Evolutionary conservation across 2,797 vertebrate species (phyloP).

Genomic region (Tenualosa ilisha): DNA sequence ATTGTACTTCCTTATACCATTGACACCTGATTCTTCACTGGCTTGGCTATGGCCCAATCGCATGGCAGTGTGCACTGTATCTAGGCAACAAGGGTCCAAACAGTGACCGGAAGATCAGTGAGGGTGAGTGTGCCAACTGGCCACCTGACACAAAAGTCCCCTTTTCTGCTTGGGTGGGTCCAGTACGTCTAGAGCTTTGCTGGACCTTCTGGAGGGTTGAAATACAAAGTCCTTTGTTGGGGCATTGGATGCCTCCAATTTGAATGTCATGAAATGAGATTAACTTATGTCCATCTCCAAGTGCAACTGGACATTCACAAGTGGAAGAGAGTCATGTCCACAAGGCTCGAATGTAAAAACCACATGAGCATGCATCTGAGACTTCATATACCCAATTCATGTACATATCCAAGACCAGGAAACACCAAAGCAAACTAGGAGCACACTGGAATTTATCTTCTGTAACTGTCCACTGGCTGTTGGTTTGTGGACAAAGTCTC

Average conservation of each 20-base stretch:
- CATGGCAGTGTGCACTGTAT: constrained; percentile 93
- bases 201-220: not conserved
- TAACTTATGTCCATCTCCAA: constrained; percentile 8
- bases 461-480: not conserved
- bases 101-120: constrained; percentile 79
- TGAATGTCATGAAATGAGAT: not conserved
- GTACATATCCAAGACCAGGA: not conserved
- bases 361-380: not conserved
- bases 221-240: not conserved
- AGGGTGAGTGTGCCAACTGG: constrained; percentile 74
- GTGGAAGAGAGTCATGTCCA: not conserved
- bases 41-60: constrained; percentile 86
- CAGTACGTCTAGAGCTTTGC: not conserved
- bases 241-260: not conserved
- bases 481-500: not conserved
- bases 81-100: constrained; percentile 97
- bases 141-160: constrained; percentile 74
- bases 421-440: not conserved
- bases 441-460: constrained; percentile 1
- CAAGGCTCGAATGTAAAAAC: not conserved
- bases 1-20: constrained; percentile 87
- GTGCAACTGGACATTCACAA: not conserved
- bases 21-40: constrained; percentile 94
- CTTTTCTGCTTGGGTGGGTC: constrained; percentile 49
- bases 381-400: not conserved